phyloP scores from a whole-genome alignment of 2,888 invertebrate genomes.

The Chaitophorus viminalis region DNA sequence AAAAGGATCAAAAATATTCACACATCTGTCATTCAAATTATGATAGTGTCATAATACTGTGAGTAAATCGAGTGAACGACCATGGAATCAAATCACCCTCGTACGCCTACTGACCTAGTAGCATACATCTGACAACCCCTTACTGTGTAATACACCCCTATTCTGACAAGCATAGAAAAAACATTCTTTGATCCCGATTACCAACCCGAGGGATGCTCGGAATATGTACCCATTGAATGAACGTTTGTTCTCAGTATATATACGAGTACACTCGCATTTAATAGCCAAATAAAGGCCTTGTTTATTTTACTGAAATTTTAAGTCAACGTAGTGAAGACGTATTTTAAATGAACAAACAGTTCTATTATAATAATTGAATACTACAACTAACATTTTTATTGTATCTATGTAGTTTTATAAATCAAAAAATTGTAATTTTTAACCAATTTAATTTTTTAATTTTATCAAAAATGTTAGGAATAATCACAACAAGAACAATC shows the following conservation, averaged over 20 bases:
- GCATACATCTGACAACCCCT: constrained; percentile 49
- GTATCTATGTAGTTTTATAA: too few species aligned
- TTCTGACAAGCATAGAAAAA: constrained; percentile 4
- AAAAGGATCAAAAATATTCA: too few species aligned
- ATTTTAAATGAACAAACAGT: too few species aligned
- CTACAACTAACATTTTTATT: too few species aligned
- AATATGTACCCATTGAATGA: neutral
- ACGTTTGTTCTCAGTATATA: constrained; percentile 4
- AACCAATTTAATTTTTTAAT: too few species aligned
- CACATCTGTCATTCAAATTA: neutral
- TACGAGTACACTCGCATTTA: neutral
- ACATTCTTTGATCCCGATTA: constrained; percentile 31
- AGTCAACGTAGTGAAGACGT: too few species aligned
- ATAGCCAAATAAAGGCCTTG: neutral
- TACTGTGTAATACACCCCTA: constrained; percentile 35
- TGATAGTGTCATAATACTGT: neutral
- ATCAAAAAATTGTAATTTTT: too few species aligned
- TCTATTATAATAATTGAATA: too few species aligned
- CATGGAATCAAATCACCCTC: constrained; percentile 44
- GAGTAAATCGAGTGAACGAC: neutral
- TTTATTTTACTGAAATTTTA: neutral
- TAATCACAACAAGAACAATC: too few species aligned
- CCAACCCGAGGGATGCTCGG: neutral
- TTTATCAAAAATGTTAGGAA: too few species aligned
- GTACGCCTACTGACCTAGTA: constrained; percentile 52